phyloP scores from a whole-genome alignment of 1,140 invertebrate species.

The Zaprionus inermis region DNA sequence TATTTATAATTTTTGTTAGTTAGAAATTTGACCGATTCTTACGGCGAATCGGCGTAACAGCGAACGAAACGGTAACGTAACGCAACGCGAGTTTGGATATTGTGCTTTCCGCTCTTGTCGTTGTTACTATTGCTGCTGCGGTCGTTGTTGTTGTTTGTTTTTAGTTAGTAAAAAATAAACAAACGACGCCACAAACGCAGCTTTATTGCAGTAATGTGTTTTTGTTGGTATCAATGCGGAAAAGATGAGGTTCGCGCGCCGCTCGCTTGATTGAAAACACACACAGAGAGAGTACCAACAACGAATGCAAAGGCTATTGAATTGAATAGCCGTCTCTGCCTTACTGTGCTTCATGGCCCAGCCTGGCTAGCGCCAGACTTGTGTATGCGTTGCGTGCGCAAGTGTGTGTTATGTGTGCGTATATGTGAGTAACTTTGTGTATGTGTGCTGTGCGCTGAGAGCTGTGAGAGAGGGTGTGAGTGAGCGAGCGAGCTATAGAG shows the following conservation, averaged over 20 bases:
- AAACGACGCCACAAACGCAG: slow-evolving; percentile 75
- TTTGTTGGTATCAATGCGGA: slow-evolving; percentile 82
- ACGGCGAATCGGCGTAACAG: slow-evolving; percentile 48
- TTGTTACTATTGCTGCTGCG: slow-evolving; percentile 12
- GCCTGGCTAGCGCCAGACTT: slow-evolving; percentile 65
- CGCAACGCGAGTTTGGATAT: slow-evolving; percentile 56
- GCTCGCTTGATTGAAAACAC: slow-evolving; percentile 83
- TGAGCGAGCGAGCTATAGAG: slow-evolving; percentile 18
- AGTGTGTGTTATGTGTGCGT: slow-evolving; percentile 62
- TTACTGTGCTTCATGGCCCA: slow-evolving; percentile 73
- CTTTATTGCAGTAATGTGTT: slow-evolving; percentile 74
- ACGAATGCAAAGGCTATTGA: slow-evolving; percentile 84
- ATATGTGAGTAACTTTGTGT: slow-evolving; percentile 35
- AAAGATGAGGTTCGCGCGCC: slow-evolving; percentile 80
- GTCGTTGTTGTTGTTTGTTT: slow-evolving; percentile 74
- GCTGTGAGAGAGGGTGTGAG: slow-evolving; percentile 19
- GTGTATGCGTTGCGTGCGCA: slow-evolving; percentile 68
- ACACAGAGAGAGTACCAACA: slow-evolving; percentile 84
- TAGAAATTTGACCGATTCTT: slow-evolving; percentile 42
- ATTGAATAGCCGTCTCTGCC: slow-evolving; percentile 83
- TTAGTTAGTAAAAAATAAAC: slow-evolving; percentile 82
- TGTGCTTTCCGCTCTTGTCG: slow-evolving; percentile 18
- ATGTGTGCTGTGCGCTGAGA: slow-evolving; percentile 13
- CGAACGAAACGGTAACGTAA: slow-evolving; percentile 54
- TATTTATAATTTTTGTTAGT: slow-evolving; percentile 15